These are phyloP conservation scores for Morinoia aosen DNA, from an alignment of 2,888 invertebrate genomes.

Conservation along the genomic window DNA sequence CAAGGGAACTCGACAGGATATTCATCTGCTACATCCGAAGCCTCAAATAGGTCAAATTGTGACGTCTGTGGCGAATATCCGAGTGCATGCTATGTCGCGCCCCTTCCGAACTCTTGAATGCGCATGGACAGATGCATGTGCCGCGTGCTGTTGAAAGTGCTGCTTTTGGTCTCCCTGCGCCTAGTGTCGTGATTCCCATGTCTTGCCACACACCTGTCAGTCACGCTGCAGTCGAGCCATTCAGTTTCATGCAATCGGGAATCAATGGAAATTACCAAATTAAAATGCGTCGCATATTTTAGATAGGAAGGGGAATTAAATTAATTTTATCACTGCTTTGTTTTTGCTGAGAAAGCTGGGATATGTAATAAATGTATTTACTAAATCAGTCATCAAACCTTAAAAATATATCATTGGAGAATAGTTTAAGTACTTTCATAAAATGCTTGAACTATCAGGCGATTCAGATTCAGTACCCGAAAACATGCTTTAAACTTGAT, in stretches of 20 bases:
- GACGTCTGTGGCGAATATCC: not conserved
- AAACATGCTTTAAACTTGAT: not conserved
- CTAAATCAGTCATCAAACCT: not conserved
- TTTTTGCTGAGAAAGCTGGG: not conserved
- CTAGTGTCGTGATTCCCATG: no score
- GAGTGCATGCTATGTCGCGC: not conserved
- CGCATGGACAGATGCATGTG: not conserved
- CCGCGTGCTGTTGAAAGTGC: no score
- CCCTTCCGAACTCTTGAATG: not conserved
- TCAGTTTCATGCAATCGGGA: not conserved
- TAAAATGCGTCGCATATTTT: not conserved
- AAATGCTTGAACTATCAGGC: not conserved
- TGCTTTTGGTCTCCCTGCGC: no score
- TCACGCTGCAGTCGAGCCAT: not conserved
- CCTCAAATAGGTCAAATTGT: not conserved
- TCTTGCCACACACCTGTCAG: not conserved
- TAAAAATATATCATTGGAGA: not conserved
- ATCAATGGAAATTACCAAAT: not conserved
- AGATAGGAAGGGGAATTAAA: not conserved
- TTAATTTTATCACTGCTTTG: not conserved
- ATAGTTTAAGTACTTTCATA: not conserved
- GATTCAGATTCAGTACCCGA: not conserved
- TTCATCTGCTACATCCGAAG: not conserved
- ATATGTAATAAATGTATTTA: not conserved
- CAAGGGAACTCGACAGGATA: not conserved